phyloP scores from a whole-genome alignment of 2,797 vertebrate species.

The Taeniopygia guttata region DNA sequence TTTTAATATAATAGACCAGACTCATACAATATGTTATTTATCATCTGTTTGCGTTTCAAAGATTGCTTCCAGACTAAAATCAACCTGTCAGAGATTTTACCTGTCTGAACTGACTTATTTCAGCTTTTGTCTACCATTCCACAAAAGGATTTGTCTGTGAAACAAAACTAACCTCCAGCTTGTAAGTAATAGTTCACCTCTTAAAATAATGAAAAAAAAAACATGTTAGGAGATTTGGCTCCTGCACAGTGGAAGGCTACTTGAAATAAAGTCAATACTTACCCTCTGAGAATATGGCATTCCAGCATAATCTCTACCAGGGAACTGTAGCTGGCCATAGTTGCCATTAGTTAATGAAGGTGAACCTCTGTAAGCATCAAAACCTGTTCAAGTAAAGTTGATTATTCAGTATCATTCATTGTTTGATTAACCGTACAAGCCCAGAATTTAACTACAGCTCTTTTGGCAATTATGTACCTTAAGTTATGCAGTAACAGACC shows the following conservation, averaged over 20 bases:
- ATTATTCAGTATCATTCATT: neutral
- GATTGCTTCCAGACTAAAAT: neutral
- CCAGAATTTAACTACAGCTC: neutral
- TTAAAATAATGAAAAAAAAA: neutral
- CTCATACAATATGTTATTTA: neutral
- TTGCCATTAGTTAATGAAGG: constrained; percentile 77
- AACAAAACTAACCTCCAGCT: neutral
- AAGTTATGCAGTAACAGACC: neutral
- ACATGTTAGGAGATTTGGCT: neutral
- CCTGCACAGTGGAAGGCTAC: neutral
- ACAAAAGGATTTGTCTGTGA: neutral
- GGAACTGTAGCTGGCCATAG: constrained; percentile 79
- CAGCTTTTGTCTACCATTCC: neutral
- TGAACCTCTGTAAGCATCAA: constrained; percentile 75
- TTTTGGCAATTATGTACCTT: neutral
- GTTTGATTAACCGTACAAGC: neutral
- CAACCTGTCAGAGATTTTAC: neutral
- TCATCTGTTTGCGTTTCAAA: neutral
- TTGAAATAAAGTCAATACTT: constrained; percentile 39
- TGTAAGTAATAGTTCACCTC: neutral
- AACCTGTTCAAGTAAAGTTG: constrained; percentile 60
- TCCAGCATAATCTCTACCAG: constrained; percentile 80
- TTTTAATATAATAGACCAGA: neutral
- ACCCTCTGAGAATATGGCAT: constrained; percentile 84
- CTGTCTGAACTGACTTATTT: neutral